Percentiles rank a stretch among this genome's conserved stretches.
These are phyloP conservation scores for Apodemia zela DNA, from an alignment of 2,888 invertebrate species.

Conservation along the genomic window DNA sequence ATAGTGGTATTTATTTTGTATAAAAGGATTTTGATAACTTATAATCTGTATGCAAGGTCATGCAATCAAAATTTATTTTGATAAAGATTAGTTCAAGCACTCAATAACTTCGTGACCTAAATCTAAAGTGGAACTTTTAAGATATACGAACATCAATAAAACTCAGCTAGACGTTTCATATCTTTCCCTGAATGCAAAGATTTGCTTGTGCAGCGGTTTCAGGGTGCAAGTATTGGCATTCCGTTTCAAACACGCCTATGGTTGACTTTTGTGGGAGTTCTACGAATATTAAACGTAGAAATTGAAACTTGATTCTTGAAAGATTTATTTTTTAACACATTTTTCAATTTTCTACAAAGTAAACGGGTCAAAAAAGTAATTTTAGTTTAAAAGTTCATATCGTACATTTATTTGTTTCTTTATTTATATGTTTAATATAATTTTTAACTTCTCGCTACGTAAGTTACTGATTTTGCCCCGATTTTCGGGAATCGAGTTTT, in stretches of 20 bases:
- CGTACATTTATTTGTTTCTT: no score
- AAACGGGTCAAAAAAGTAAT: no score
- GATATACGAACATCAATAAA: slow-evolving; percentile 46
- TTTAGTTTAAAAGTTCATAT: no score
- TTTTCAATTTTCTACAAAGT: no score
- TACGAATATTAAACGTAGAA: slow-evolving; percentile 16
- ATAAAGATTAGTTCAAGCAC: slow-evolving; percentile 9
- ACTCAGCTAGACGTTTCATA: slow-evolving; percentile 51
- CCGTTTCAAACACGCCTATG: slow-evolving; percentile 28
- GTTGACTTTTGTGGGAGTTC: slow-evolving; percentile 12
- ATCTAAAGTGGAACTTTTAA: slow-evolving; percentile 37
- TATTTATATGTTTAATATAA: no score
- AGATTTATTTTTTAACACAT: no score
- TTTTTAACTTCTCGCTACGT: no score
- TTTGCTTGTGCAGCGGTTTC: slow-evolving; percentile 54
- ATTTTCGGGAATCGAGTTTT: no score
- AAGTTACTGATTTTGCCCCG: no score
- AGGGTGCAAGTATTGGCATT: slow-evolving; percentile 34
- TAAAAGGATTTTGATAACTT: no score
- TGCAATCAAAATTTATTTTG: not conserved
- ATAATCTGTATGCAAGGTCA: not conserved
- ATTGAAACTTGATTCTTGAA: slow-evolving; percentile 8
- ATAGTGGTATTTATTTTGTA: not conserved
- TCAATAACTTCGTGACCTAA: slow-evolving; percentile 34
- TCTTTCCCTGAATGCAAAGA: slow-evolving; percentile 56